Conservation (phyloP, 23 tunicate species). For the Styela clava region DNA sequence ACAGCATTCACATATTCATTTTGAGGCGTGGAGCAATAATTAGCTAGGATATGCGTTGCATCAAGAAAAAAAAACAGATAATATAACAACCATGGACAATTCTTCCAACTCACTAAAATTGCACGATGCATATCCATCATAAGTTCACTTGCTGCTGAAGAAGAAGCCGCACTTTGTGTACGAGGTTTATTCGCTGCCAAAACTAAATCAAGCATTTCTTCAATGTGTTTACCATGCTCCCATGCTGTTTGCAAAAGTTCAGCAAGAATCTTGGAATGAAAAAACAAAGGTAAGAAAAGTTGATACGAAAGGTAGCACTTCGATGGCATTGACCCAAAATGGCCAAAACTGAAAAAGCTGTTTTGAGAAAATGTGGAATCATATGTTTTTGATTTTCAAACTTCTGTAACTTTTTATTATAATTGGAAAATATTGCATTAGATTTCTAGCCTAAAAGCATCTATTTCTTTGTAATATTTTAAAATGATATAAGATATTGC, state of each 20-base stretch:
- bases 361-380: too few relatives aligned
- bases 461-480: too few relatives aligned
- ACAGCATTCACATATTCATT: too few relatives aligned
- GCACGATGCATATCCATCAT: constrained; percentile 92
- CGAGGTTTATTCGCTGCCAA: constrained; percentile 36
- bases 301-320: background rate
- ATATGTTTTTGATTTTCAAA: too few relatives aligned
- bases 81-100: too few relatives aligned
- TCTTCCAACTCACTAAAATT: constrained; percentile 50
- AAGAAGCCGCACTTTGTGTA: constrained; percentile 36
- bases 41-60: too few relatives aligned
- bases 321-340: background rate
- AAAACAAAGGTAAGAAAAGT: background rate
- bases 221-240: constrained; percentile 84
- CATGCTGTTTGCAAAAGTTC: constrained; percentile 76
- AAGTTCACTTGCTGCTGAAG: constrained; percentile 66
- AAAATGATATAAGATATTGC: too few relatives aligned
- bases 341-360: too few relatives aligned
- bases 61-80: background rate
- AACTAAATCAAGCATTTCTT: constrained; percentile 70
- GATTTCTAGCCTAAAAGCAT: too few relatives aligned
- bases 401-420: too few relatives aligned
- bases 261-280: constrained; percentile 57
- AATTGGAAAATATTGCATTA: too few relatives aligned
- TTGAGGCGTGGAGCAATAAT: too few relatives aligned